A percentile compares a stretch with the other conserved stretches of the same genome.
phyloP scores from a whole-genome alignment of 2,113 vertebrate species.

The Mixornis gularis region DNA sequence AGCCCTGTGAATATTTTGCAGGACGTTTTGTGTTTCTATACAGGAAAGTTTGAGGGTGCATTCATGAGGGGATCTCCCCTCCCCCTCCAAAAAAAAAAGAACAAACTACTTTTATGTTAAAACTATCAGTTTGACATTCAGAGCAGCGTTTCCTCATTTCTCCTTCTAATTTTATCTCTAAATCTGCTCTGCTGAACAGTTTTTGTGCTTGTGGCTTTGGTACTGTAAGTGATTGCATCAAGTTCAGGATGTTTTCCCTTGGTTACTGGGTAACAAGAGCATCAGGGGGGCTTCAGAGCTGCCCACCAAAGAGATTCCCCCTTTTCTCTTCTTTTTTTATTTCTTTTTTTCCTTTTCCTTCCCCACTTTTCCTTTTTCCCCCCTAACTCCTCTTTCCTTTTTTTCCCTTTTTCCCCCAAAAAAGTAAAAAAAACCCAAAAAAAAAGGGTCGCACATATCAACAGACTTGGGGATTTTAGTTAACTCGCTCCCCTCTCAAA shows the following conservation, averaged over 20 bases:
- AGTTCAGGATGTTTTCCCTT: neutral
- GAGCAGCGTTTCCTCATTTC: neutral
- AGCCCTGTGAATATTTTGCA: neutral
- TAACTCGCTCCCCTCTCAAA: neutral
- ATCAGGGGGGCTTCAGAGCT: neutral
- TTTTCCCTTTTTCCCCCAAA: neutral
- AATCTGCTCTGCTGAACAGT: neutral
- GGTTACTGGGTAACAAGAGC: rapidly evolving
- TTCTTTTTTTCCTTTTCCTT: neutral
- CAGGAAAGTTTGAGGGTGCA: neutral
- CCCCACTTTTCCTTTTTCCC: neutral
- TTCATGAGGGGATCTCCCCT: neutral
- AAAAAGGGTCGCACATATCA: neutral
- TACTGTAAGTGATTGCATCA: neutral
- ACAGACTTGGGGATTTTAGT: neutral
- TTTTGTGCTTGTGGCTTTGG: neutral
- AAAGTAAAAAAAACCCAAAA: no score
- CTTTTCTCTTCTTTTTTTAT: neutral
- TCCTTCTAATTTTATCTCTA: neutral
- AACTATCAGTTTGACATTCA: neutral
- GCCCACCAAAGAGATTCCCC: neutral
- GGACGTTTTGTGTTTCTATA: neutral
- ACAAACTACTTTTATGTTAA: neutral
- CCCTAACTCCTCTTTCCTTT: neutral
- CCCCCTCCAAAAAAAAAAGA: neutral